These are phyloP conservation scores for Hystrix cristata DNA, from an alignment of 2,113 vertebrate species.

Conservation along the genomic window DNA sequence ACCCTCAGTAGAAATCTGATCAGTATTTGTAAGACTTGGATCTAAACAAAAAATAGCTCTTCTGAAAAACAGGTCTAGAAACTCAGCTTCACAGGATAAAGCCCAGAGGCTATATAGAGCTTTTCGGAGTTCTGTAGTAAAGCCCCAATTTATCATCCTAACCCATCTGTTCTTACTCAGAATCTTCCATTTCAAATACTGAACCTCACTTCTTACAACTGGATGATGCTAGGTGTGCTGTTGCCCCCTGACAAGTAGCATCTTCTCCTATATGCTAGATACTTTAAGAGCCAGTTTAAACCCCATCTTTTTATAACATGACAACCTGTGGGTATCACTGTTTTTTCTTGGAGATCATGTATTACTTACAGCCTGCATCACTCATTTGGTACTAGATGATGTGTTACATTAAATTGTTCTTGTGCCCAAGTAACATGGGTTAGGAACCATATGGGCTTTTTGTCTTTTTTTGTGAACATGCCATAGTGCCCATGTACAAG, in stretches of 20 bases:
- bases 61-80: constrained; percentile 24
- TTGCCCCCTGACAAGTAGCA: neutral
- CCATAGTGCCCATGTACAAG: neutral
- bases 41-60: constrained; percentile 46
- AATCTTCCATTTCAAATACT: constrained; percentile 9
- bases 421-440: neutral
- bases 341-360: neutral
- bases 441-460: neutral
- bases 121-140: constrained; percentile 18
- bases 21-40: constrained; percentile 15
- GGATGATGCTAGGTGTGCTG: neutral
- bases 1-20: neutral
- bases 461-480: neutral
- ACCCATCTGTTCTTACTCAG: neutral
- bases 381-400: neutral
- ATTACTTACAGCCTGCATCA: neutral
- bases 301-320: neutral
- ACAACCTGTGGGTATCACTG: neutral
- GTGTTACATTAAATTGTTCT: neutral
- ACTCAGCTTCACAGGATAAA: neutral
- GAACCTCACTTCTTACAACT: neutral
- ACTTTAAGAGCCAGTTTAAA: neutral
- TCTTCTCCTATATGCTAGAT: neutral
- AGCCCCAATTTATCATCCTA: neutral
- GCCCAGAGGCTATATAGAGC: neutral